Base-by-base conservation (phyloP, 2,888 invertebrate genomes). In the Synergus laeviventris region DNA sequence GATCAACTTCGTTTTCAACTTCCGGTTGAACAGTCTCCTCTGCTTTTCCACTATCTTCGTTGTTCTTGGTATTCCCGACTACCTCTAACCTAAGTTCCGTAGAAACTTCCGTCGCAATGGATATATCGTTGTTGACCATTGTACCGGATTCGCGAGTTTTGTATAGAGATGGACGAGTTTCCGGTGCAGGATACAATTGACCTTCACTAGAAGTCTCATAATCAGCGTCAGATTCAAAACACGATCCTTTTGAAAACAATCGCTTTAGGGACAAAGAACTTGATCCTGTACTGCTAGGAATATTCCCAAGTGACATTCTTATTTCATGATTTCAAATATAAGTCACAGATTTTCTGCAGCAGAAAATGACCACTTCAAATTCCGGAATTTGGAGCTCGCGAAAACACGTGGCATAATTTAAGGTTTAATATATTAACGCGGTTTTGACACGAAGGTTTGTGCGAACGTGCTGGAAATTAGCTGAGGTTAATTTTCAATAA, bases 401-500 rank as follows among this genome's bases (percentile, higher is more conserved):
- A 70, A 70, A 49, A 24, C 70, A 31, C n/a, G 45, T 66, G 70
- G 70, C 70, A 49, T 70, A 49, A 70, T 70, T 70, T 70, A 16
- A 70, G 70, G 49, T 49, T 62, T 70, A 49, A 70, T 70, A 49
- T 49, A 49, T 36, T 31, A 70, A 70, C 36, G 70, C 49, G 70
- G 4, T 24, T 70, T 70, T 70, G 70, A 70, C 70, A 70, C n/a
- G n/a, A 70, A 70, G 70, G 31, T n/a, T 31, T 70, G 49, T 45
- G 31, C 31, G 24, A 36, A 49, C 36, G n/a, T 31, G 31, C 49
- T 70, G 70, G 70, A 70, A 70, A 70, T 49, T 49, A 16, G 31
- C 45, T 42, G 24, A 16, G 70, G 70, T 70, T 70, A 70, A 31
- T 12, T 31, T 70, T 16, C n/a, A 5, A 70, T 70, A 70, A 70